Conservation (phyloP, 2,113 vertebrate species). For the Macrotus californicus region DNA sequence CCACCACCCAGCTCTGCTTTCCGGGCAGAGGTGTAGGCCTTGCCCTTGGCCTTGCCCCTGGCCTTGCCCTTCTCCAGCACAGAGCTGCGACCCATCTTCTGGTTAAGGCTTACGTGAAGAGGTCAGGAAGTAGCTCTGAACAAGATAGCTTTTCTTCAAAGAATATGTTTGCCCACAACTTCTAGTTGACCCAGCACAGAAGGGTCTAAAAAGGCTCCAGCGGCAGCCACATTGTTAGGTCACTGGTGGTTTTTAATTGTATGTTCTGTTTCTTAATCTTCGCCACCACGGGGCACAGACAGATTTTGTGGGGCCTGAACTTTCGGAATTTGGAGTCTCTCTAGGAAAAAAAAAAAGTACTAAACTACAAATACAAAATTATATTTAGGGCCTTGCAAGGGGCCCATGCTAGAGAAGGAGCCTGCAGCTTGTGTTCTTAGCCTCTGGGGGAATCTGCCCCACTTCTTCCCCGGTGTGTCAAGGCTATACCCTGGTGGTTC, state of each 20-base stretch:
- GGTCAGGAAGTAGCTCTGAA: neutral
- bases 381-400: neutral
- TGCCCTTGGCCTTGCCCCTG: neutral
- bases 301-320: neutral
- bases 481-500: neutral
- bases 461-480: neutral
- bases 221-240: neutral
- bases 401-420: neutral
- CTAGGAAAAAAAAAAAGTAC: neutral
- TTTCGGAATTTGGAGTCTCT: neutral
- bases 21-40: too few species aligned
- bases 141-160: neutral
- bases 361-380: neutral
- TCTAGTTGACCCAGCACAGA: neutral
- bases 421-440: fast-evolving
- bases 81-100: neutral
- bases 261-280: neutral
- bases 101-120: neutral
- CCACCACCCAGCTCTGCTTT: neutral
- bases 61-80: neutral
- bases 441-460: neutral
- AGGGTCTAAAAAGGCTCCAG: neutral
- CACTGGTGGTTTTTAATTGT: neutral
- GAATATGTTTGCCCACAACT: neutral
- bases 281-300: neutral